These are phyloP conservation scores for Panzeria rudis DNA, from an alignment of 2,888 invertebrate genomes.

Conservation along the genomic window DNA sequence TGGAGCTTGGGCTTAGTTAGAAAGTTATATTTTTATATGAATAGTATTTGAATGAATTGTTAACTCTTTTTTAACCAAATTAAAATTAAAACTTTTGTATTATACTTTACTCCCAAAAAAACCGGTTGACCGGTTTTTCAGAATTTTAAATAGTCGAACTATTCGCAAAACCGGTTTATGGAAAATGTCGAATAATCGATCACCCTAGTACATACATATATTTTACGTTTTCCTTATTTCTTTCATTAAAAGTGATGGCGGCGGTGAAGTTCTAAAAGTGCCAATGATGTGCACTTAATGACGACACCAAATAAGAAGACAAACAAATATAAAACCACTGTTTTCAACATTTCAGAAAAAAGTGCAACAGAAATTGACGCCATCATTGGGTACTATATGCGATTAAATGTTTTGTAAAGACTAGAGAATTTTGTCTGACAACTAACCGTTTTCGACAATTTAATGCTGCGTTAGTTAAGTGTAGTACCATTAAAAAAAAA, in stretches of 20 bases:
- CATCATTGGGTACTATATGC: constrained; percentile 50
- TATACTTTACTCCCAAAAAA: too few relatives aligned
- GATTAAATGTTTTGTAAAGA: constrained; percentile 48
- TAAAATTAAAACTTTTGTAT: too few relatives aligned
- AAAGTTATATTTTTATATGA: too few relatives aligned
- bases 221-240: constrained; percentile 10
- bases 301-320: constrained; percentile 54
- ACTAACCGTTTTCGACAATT: constrained; percentile 55
- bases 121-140: too few relatives aligned
- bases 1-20: too few relatives aligned
- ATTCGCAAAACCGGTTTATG: too few relatives aligned
- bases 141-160: too few relatives aligned
- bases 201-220: too few relatives aligned
- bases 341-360: constrained; percentile 12
- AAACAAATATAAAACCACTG: constrained; percentile 34
- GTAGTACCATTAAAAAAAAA: constrained; percentile 47
- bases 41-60: too few relatives aligned
- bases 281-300: constrained; percentile 68
- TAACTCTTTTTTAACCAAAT: too few relatives aligned
- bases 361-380: constrained; percentile 59
- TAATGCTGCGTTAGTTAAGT: constrained; percentile 61
- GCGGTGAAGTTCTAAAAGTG: constrained; percentile 69
- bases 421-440: constrained; percentile 48
- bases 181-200: too few relatives aligned
- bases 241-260: constrained; percentile 35